Conservation (phyloP, 2,888 invertebrate genomes). For the Bhutanitis thaidina region DNA sequence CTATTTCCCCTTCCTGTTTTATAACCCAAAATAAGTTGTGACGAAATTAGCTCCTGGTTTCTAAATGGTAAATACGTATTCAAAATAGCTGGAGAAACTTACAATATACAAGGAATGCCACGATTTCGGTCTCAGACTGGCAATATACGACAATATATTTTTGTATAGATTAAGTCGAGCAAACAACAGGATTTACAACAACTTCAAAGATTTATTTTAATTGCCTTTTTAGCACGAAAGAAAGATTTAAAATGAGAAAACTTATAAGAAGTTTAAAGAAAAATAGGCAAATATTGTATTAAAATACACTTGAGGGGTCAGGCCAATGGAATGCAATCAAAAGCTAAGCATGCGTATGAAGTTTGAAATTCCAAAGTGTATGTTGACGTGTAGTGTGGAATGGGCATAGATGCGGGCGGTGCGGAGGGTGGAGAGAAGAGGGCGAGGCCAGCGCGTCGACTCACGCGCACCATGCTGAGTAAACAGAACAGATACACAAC, state of each 20-base stretch:
- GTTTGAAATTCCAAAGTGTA: conserved; percentile 53
- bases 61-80: conserved; percentile 52
- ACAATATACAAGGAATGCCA: conserved; percentile 65
- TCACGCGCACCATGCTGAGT: conserved; percentile 55
- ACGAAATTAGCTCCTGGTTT: conserved; percentile 59
- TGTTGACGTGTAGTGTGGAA: conserved; percentile 50
- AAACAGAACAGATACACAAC: conserved; percentile 59
- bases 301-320: conserved; percentile 43
- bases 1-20: conserved; percentile 68
- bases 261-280: background rate
- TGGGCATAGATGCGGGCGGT: conserved; percentile 39
- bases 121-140: no score
- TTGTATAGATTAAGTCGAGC: no score
- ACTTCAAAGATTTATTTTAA: no score
- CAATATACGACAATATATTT: no score
- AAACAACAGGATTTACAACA: no score
- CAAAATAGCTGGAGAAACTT: conserved; percentile 61
- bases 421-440: conserved; percentile 24
- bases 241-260: no score
- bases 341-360: conserved; percentile 47
- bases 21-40: conserved; percentile 64
- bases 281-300: conserved; percentile 28
- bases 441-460: conserved; percentile 30
- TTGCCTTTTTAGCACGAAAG: no score
- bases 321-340: conserved; percentile 50